These are phyloP conservation scores for Erebia aethiops DNA, from an alignment of 2,888 invertebrate species.

Conservation along the genomic window DNA sequence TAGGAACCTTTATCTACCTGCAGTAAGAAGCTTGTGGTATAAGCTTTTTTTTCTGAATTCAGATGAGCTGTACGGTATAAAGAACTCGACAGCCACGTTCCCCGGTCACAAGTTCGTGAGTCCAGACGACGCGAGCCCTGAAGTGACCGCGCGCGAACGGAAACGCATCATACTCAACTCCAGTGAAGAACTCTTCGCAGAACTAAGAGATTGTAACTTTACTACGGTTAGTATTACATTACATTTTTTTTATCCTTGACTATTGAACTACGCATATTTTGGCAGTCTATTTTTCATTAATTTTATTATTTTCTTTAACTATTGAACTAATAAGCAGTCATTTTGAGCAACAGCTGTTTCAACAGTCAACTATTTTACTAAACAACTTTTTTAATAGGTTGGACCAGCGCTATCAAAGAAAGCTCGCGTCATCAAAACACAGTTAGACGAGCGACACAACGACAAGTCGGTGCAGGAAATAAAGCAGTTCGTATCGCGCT, in stretches of 20 bases:
- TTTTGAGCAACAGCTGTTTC: no score
- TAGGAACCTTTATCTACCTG: no score
- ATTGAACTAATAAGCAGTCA: no score
- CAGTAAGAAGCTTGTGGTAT: no score
- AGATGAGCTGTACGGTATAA: slow-evolving; percentile 96
- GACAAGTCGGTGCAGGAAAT: slow-evolving; percentile 97
- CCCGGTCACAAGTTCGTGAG: slow-evolving; percentile 92
- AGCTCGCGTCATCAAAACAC: slow-evolving; percentile 92
- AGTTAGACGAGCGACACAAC: slow-evolving; percentile 92
- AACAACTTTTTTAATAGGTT: slow-evolving; percentile 71
- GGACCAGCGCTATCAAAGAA: slow-evolving; percentile 93
- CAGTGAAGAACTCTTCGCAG: slow-evolving; percentile 92
- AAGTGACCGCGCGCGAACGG: slow-evolving; percentile 84
- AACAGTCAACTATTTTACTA: no score
- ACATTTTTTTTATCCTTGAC: no score
- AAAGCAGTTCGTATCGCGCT: slow-evolving; percentile 94
- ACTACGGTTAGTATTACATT: slow-evolving; percentile 85
- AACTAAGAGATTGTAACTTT: slow-evolving; percentile 96
- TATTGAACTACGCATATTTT: no score
- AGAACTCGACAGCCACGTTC: slow-evolving; percentile 90
- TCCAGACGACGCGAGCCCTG: slow-evolving; percentile 84
- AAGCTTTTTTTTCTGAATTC: slow-evolving; percentile 11
- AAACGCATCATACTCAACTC: slow-evolving; percentile 93
- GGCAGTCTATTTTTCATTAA: no score
- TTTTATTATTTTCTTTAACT: no score